Conservation (phyloP, 2,113 vertebrate species). For the Dicentrarchus labrax region DNA sequence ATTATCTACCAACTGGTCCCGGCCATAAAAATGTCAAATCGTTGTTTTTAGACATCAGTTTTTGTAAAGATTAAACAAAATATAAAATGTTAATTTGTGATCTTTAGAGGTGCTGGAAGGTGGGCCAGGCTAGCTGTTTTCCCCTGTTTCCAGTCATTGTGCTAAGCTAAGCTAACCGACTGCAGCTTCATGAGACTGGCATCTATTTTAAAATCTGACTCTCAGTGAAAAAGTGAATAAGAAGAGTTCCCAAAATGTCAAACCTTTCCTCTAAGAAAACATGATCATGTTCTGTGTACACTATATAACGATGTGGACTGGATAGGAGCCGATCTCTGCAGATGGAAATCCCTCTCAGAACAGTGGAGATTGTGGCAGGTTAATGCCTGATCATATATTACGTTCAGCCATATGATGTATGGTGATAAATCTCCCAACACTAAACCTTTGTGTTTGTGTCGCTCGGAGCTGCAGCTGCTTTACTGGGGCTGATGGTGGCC, state of each 20-base stretch:
- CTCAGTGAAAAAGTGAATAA: neutral
- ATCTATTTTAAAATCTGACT: too few relatives aligned
- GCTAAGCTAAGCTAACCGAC: slow-evolving; percentile 12
- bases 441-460: slow-evolving; percentile 21
- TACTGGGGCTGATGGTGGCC: slow-evolving; percentile 52
- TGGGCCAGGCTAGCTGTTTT: neutral
- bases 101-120: neutral
- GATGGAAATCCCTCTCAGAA: neutral
- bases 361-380: neutral
- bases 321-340: neutral
- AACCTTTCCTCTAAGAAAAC: neutral
- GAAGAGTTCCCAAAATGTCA: neutral
- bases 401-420: neutral
- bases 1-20: neutral
- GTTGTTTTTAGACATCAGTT: neutral
- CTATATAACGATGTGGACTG: neutral
- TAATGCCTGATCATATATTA: neutral
- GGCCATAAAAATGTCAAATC: neutral
- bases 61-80: too few relatives aligned
- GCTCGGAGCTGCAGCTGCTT: slow-evolving; percentile 44
- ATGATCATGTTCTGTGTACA: neutral
- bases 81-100: neutral
- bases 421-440: slow-evolving; percentile 9
- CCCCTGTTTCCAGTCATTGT: neutral
- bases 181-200: too few relatives aligned